Evolutionary conservation across 2,888 invertebrate species (phyloP), one percentile per base, ranked within the genome.

Genomic region (Tetragonula carbonaria): DNA sequence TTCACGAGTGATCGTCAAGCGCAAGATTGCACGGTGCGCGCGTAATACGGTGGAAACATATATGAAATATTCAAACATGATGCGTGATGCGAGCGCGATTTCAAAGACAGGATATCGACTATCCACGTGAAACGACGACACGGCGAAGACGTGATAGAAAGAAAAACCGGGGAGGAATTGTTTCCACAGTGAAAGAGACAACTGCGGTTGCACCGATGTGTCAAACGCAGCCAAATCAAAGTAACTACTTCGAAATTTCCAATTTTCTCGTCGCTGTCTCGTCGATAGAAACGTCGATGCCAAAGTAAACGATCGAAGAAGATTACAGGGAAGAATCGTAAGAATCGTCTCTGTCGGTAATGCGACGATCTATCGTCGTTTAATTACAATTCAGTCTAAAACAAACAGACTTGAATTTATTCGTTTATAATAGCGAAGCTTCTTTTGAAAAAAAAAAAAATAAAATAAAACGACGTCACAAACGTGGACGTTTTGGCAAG

Each of bases 221-320:
- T 87, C 87, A 87, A 70, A 80, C 82, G 74, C 86, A 85, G 87
- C 23, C 66, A 70, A 59, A 63, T 71, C 78, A 51, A 45, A 50
- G 74, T 73, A 76, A 76, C 68, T 80, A 78, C 82, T 87, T 85
- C 76, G 79, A 28, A 79, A 85, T 87, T 87, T 87, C 71, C 87
- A 75, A 79, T 28, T 28, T 28, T 83, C 66, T 82, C 62, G 57
- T 55, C 0, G 33, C 0, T n/a, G 4, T 38, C 13, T 14, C 38
- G 67, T 38, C 55, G 33, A 71, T 68, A 28, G 78, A 72, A 75
- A 82, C 72, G 70, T 62, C 66, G 67, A 33, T 38, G 14, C 28
- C 16, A 28, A 78, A 59, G 28, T 66, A n/a, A 59, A 45, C 8
- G 28, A 66, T 23, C 66, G 45, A 14, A 4, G 23, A 16, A 14